Evolutionary conservation across 2,113 vertebrate genomes (phyloP), one percentile per base, ranked within the genome.

Genomic region (Sprattus sprattus): DNA sequence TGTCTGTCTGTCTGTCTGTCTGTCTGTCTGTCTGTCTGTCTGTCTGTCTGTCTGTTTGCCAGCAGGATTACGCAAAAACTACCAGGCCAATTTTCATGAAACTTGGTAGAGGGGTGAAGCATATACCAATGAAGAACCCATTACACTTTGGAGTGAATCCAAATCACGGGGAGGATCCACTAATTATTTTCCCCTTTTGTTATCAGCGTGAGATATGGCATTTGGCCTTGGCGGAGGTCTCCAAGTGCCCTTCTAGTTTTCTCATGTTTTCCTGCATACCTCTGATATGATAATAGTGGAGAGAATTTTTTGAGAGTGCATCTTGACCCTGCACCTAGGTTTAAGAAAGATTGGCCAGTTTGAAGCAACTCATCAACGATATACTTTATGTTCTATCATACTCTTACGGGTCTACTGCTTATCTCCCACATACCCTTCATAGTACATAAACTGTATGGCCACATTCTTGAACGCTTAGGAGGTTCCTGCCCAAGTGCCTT

Each of bases 401-500:
- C 71, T 78, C 9, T 32, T 39, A 11, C 71, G 39, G 13, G 28
- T 78, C 28, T 78, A 78, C 28, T 44, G 2, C 71, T 32, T 8
- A 15, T 2, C 71, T 32, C 13, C 28, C 32, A 44, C 32, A 78
- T 39, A 78, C 28, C 71, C 28, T 78, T 78, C 9, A 78, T 15
- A 32, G 28, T 78, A 78, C 32, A 78, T 78, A 28, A 15, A 39
- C 10, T 32, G 25, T 78, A 32, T 78, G 13, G 71, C 32, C 71
- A 78, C 71, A 78, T 78, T 78, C 71, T 78, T 78, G 32, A 16
- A 44, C 2, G 25, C 81, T 60, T 64, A 64, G 78, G 86, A 81
- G 44, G 81, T 85, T 85, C 81, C 49, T 64, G 83, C 10, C 45
- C 28, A 39, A 78, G 71, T 39, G 71, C 71, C 28, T 82, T 86